Percentiles rank a stretch among this genome's conserved stretches.
These are phyloP conservation scores for Maccullochella peelii DNA, from an alignment of 2,113 vertebrate species.

Conservation along the genomic window DNA sequence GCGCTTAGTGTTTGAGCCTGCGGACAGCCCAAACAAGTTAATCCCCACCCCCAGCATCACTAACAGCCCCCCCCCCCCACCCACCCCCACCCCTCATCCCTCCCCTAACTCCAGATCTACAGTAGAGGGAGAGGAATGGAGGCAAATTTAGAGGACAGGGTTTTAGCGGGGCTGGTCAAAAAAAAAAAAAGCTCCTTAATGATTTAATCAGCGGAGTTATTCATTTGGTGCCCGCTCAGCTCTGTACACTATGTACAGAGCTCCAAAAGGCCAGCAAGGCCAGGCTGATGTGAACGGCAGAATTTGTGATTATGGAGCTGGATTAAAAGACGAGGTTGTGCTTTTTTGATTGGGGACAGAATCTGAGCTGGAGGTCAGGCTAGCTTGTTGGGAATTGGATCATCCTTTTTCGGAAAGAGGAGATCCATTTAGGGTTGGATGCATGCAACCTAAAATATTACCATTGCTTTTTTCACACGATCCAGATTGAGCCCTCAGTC, in stretches of 20 bases:
- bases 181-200: conserved; percentile 81
- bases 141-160: conserved; percentile 65
- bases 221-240: conserved; percentile 66
- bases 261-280: conserved; percentile 22
- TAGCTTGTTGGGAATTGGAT: conserved; percentile 61
- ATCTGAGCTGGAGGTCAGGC: conserved; percentile 71
- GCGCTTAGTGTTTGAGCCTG: conserved; percentile 79
- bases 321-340: conserved; percentile 80
- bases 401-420: conserved; percentile 67
- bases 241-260: conserved; percentile 44
- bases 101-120: conserved; percentile 61
- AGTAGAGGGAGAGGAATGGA: conserved; percentile 22
- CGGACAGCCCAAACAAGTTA: conserved; percentile 82
- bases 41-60: conserved; percentile 70
- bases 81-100: conserved; percentile 39
- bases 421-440: conserved; percentile 52
- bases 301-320: conserved; percentile 76
- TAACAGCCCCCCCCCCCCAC: conserved; percentile 33
- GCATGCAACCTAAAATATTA: conserved; percentile 42
- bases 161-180: conserved; percentile 66
- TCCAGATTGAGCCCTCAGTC: not conserved
- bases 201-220: conserved; percentile 84
- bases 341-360: conserved; percentile 79
- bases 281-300: conserved; percentile 46
- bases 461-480: conserved; percentile 11